These are phyloP conservation scores for Mylabris phalerata DNA, from an alignment of 1,140 invertebrate species.

Conservation along the genomic window DNA sequence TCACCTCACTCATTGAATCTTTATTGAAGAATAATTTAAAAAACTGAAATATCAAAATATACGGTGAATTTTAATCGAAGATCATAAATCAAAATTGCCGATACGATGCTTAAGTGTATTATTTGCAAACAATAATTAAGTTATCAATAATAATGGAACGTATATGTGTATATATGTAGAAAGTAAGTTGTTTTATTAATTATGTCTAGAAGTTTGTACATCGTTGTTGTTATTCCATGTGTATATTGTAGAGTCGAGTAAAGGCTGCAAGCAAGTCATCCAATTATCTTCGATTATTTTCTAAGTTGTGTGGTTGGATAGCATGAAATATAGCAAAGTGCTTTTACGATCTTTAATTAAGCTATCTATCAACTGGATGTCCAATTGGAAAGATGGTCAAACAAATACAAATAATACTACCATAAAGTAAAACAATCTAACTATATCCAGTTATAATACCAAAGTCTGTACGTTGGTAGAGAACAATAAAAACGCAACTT, in stretches of 20 bases:
- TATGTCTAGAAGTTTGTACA: constrained; percentile 19
- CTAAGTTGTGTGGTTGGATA: constrained; percentile 19
- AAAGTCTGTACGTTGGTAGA: too few species aligned
- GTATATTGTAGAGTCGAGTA: too few species aligned
- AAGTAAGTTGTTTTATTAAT: constrained; percentile 19
- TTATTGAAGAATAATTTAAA: background rate
- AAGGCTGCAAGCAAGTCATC: constrained; percentile 27
- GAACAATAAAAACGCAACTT: too few species aligned
- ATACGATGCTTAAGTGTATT: background rate
- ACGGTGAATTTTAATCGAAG: background rate
- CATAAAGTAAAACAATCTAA: too few species aligned
- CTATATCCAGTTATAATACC: too few species aligned
- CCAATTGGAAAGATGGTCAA: constrained; percentile 8
- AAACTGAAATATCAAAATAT: background rate
- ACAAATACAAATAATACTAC: too few species aligned
- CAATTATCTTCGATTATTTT: constrained; percentile 37
- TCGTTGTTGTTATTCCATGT: background rate
- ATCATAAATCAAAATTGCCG: constrained; percentile 1
- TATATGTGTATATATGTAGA: background rate
- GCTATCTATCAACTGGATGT: constrained; percentile 35
- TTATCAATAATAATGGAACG: constrained; percentile 19
- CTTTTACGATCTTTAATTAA: constrained; percentile 33
- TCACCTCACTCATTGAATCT: background rate
- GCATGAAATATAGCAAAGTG: constrained; percentile 32
- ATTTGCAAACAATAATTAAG: constrained; percentile 21